Conservation (phyloP, 2,113 vertebrate genomes). For the Caranx melampygus region DNA sequence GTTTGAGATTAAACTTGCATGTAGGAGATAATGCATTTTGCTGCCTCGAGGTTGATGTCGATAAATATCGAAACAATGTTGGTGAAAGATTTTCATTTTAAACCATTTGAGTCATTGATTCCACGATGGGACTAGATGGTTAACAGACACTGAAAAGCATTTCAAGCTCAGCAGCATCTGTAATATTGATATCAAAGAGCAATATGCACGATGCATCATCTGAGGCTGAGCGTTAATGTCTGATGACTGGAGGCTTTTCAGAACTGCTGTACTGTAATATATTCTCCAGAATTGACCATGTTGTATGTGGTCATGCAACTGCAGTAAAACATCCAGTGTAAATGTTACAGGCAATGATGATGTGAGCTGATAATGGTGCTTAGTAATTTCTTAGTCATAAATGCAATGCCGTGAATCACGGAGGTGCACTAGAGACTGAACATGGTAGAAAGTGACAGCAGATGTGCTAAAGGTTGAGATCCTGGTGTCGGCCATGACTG, state of each 20-base stretch:
- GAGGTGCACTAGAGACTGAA: not conserved
- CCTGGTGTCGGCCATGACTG: not conserved
- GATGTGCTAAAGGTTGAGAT: conserved; percentile 2
- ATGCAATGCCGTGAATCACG: not conserved
- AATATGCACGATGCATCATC: conserved; percentile 19
- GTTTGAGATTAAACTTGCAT: conserved; percentile 14
- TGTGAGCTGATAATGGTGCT: not conserved
- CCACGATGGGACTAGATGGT: conserved; percentile 7
- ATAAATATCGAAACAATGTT: conserved; percentile 60
- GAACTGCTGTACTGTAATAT: conserved; percentile 5
- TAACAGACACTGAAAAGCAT: conserved; percentile 19
- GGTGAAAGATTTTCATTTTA: conserved; percentile 68
- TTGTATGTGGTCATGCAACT: not conserved
- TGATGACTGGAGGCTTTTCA: conserved; percentile 5
- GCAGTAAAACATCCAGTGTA: not conserved
- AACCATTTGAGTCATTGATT: conserved; percentile 68
- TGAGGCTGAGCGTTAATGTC: not conserved
- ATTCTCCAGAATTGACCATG: not conserved
- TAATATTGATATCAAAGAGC: conserved; percentile 24
- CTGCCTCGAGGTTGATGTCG: conserved; percentile 45
- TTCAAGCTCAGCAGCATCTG: conserved; percentile 1
- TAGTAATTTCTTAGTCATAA: not conserved
- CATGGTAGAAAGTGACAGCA: not conserved
- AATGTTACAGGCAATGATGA: conserved; percentile 1
- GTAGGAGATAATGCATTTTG: conserved; percentile 11